Base-by-base conservation (phyloP, 2,797 vertebrate genomes). In the Melanogrammus aeglefinus region DNA sequence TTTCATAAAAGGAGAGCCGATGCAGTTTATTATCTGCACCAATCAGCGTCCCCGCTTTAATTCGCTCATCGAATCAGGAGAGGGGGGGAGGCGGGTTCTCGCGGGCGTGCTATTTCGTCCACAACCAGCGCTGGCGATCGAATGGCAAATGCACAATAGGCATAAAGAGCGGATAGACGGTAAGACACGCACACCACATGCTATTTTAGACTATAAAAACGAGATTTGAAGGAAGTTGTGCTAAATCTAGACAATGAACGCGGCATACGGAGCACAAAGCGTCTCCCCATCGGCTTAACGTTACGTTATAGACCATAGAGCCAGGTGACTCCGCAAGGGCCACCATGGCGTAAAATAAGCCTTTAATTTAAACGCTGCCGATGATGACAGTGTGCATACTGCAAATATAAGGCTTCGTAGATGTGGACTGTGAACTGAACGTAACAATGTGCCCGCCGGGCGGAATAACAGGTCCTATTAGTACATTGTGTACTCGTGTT, bases 61-160 rank as follows among this genome's bases (percentile, higher is more conserved):
- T 0, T 44, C 13, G 41, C 47, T 21, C 47, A 81, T 7, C 89
- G 88, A 91, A 91, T 90, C 36, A 84, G 82, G 2, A 77, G 78
- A 7, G n/a, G 29, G 29, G 1, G 35, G 77, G 81, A 77, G 87
- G 88, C 75, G 85, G 69, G 5, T 0, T 75, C 2, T 27, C 2
- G 0, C 35, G 33, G 36, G 47, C 51, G 33, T 75, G 66, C 66
- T 47, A 1, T 74, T 29, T n/a, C n/a, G n/a, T n/a, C 80, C 78
- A 86, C 77, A 90, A 86, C 80, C 85, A 29, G 31, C 27, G 18
- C 6, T 1, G 6, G 6, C 57, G 39, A 1, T 16, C 82, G 79
- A 6, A 87, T 86, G 85, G 80, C 74, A 29, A 18, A 47, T 21
- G 57, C 76, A 0, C 12, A 69, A 24, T n/a, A 63, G 57, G 10